These are phyloP conservation scores for Protonemura montana DNA, from an alignment of 2,888 invertebrate species.

Conservation along the genomic window DNA sequence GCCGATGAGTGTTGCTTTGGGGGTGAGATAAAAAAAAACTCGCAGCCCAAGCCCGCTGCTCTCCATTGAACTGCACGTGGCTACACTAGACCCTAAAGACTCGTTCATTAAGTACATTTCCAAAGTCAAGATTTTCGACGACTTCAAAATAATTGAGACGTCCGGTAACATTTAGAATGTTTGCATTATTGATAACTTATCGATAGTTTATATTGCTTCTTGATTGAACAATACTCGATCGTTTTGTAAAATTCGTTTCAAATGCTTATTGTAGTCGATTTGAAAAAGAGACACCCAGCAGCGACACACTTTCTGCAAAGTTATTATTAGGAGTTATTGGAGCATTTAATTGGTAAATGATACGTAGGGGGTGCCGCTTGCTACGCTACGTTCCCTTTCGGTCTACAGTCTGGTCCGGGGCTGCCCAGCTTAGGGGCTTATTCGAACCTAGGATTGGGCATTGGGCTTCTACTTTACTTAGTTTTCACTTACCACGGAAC, in stretches of 20 bases:
- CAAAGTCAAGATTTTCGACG: not conserved
- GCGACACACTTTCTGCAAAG: not conserved
- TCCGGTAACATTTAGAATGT: not conserved
- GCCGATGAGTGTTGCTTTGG: too few relatives aligned
- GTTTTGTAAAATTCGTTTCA: too few relatives aligned
- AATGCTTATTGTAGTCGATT: too few relatives aligned
- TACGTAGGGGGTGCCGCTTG: not conserved
- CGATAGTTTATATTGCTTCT: too few relatives aligned
- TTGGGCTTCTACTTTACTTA: not conserved
- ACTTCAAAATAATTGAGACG: not conserved
- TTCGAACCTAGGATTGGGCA: not conserved
- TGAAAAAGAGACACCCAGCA: not conserved
- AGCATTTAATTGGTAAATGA: not conserved
- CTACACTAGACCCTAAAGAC: not conserved
- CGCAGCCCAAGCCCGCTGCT: too few relatives aligned
- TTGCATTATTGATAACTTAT: too few relatives aligned
- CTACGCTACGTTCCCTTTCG: not conserved
- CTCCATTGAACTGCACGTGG: too few relatives aligned
- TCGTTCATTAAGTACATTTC: too few relatives aligned
- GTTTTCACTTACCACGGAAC: not conserved
- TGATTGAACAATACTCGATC: too few relatives aligned
- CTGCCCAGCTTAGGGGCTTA: not conserved
- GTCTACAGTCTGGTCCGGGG: not conserved
- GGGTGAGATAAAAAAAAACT: too few relatives aligned
- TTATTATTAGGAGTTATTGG: constrained; percentile 12